Evolutionary conservation across 2,797 vertebrate species (phyloP), one percentile per base, ranked within the genome.

Genomic region (Cheracebus regulus): DNA sequence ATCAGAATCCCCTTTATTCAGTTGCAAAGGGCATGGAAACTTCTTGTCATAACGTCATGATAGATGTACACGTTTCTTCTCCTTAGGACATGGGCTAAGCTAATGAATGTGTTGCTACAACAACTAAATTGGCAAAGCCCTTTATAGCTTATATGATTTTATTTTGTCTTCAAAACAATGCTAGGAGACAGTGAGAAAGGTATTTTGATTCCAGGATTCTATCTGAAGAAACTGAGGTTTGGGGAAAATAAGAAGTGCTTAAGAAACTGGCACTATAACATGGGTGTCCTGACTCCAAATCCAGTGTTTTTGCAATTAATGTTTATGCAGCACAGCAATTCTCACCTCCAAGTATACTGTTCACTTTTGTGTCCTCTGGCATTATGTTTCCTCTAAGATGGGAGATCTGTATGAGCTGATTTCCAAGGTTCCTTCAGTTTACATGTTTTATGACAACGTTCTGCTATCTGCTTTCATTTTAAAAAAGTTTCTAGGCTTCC

Each of bases 141-240:
- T 78, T 93, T 52, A 24, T 4, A 84, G 20, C 14, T 50, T 84
- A 24, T 48, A 17, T 36, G 52, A 61, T 70, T 82, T 81, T 73
- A 50, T 87, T 88, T 79, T 75, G 80, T 72, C 22, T 46, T 95
- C 20, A 82, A 9, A 90, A 52, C 39, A 92, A 64, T 15, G 11
- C 4, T 70, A 46, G 33, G 85, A 67, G 28, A 70, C 14, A 86
- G 76, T 44, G 28, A 50, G 75, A 30, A 84, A 61, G 5, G 1
- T 73, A 28, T 90, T 97, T 82, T 48, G 52, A 83, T 76, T 72
- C 55, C 78, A 57, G 48, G 44, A 33, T 81, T 96, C n/a, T 20
- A 52, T 61, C 39, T 36, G 61, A 90, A 72, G 75, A 89, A 75
- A 79, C 33, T 0, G 5, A 67, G 58, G 2, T 70, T 7, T 39